phyloP scores from a whole-genome alignment of 2,888 invertebrate genomes.

The Seira musarum region DNA sequence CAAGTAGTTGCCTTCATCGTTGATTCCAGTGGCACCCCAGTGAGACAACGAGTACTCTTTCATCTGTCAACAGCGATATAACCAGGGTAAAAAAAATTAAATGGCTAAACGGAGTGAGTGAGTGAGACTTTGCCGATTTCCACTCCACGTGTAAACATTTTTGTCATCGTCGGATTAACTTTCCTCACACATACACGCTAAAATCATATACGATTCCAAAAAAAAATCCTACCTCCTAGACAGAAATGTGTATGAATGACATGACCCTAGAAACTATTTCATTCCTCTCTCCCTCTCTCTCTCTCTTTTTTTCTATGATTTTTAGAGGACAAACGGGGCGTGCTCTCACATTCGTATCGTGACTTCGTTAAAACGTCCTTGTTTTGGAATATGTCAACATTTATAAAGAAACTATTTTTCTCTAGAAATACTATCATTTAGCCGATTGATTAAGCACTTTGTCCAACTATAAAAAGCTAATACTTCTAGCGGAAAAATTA shows the following conservation, averaged over 20 bases:
- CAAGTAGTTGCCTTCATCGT: constrained; percentile 54
- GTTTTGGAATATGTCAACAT: constrained; percentile 5
- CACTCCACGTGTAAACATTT: constrained; percentile 50
- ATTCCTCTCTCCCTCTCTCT: background rate
- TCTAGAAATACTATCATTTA: background rate
- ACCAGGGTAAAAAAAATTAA: constrained; percentile 23
- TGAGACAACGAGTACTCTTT: constrained; percentile 69
- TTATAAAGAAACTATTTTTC: background rate
- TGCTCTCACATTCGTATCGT: constrained; percentile 4
- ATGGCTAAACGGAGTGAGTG: constrained; percentile 36
- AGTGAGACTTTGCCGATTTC: background rate
- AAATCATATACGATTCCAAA: constrained; percentile 38
- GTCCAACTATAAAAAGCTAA: background rate
- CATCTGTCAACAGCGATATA: constrained; percentile 62
- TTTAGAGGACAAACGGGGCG: background rate
- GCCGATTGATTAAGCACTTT: background rate
- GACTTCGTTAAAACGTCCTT: background rate
- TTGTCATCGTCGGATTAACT: constrained; percentile 60
- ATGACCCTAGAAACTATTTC: constrained; percentile 5
- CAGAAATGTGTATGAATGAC: background rate
- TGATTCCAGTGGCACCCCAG: constrained; percentile 56
- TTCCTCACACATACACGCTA: constrained; percentile 21
- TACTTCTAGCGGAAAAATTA: too few relatives aligned
- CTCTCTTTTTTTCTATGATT: background rate
- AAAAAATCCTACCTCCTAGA: constrained; percentile 1